phyloP scores from a whole-genome alignment of 2,888 invertebrate species.

The Steromphala cineraria region DNA sequence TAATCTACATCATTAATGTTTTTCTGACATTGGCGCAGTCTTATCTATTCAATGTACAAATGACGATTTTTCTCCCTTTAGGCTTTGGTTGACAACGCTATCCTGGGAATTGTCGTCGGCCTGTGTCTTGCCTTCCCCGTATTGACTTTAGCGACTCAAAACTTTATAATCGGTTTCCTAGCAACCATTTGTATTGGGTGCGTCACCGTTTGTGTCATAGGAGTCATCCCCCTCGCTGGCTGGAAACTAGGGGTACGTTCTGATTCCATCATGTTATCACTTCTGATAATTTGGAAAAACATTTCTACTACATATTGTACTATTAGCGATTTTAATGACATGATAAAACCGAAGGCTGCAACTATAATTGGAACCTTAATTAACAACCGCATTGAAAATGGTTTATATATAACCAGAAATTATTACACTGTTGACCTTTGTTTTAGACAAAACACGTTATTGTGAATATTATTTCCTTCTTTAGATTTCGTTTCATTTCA shows the following conservation, averaged over 20 bases:
- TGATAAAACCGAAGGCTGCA: background rate
- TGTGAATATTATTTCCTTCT: too few relatives aligned
- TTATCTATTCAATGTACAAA: too few relatives aligned
- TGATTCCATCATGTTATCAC: too few relatives aligned
- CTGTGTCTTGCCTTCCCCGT: slow-evolving; percentile 64
- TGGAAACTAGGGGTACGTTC: slow-evolving; percentile 70
- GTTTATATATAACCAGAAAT: too few relatives aligned
- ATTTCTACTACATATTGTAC: background rate
- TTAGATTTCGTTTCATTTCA: too few relatives aligned
- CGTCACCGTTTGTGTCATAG: slow-evolving; percentile 66
- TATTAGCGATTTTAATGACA: background rate
- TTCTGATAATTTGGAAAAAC: background rate
- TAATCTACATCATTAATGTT: too few relatives aligned
- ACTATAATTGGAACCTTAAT: too few relatives aligned
- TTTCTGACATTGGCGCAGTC: too few relatives aligned
- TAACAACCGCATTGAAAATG: too few relatives aligned
- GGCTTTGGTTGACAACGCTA: slow-evolving; percentile 60
- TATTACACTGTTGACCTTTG: too few relatives aligned
- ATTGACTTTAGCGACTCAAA: slow-evolving; percentile 66
- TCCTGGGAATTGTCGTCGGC: slow-evolving; percentile 63
- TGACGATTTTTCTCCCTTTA: slow-evolving; percentile 33
- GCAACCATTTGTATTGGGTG: slow-evolving; percentile 65
- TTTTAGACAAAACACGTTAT: too few relatives aligned
- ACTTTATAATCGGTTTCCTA: slow-evolving; percentile 63
- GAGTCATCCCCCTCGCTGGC: slow-evolving; percentile 67